Percentiles rank a stretch among this genome's conserved stretches.
These are phyloP conservation scores for Planococcus citri DNA, from an alignment of 1,140 invertebrate genomes.

Conservation along the genomic window DNA sequence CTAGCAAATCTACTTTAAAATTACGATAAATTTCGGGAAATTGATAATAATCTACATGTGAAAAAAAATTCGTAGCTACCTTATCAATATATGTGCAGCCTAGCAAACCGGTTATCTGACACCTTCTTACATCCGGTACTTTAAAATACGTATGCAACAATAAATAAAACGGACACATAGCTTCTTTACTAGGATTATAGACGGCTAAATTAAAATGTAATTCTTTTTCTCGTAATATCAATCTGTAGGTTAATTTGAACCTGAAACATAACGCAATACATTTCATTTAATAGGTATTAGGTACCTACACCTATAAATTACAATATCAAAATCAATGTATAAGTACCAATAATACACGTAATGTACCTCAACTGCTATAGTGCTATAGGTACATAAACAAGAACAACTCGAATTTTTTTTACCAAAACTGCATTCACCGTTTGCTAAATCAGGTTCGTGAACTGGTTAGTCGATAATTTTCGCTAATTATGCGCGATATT, in stretches of 20 bases:
- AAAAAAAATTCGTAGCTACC: conserved; percentile 38
- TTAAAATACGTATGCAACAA: conserved; percentile 91
- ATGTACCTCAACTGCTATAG: not conserved
- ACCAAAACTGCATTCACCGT: not conserved
- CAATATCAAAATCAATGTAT: not conserved
- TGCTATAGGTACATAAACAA: too few relatives aligned
- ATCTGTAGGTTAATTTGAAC: conserved; percentile 70
- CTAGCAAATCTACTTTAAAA: not conserved
- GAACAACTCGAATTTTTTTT: not conserved
- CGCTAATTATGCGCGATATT: too few relatives aligned
- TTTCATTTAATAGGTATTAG: not conserved
- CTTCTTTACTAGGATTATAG: conserved; percentile 80
- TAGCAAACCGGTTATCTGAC: conserved; percentile 79
- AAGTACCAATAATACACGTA: conserved; percentile 4
- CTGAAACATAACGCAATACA: conserved; percentile 34
- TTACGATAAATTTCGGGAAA: not conserved
- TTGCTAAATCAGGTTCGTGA: too few relatives aligned
- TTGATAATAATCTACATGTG: conserved; percentile 15
- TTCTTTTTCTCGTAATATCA: conserved; percentile 80
- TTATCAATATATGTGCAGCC: conserved; percentile 88
- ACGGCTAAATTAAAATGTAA: conserved; percentile 83
- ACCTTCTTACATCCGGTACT: conserved; percentile 79
- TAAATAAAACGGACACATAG: conserved; percentile 77
- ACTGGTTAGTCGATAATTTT: too few relatives aligned
- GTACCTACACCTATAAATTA: not conserved